Percentiles rank a stretch among this genome's conserved stretches.
Evolutionary conservation across 2,888 invertebrate species (phyloP).

Genomic region (Troglohyphantes excavatus): DNA sequence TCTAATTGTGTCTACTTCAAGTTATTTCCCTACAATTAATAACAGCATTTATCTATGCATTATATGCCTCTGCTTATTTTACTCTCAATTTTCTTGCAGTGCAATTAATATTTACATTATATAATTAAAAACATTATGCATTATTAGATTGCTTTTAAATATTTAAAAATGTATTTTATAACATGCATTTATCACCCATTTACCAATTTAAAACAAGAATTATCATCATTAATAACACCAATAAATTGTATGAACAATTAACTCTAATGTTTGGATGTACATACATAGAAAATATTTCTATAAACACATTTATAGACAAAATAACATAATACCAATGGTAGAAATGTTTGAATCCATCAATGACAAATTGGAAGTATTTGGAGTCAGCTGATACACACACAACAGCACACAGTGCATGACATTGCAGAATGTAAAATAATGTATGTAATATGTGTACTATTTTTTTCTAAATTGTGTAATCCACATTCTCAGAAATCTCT

Average conservation of each 20-base stretch:
- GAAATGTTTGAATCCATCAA: conserved; percentile 29
- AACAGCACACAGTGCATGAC: conserved; percentile 64
- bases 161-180: neutral
- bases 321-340: conserved; percentile 22
- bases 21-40: neutral
- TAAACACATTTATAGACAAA: conserved; percentile 34
- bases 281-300: neutral
- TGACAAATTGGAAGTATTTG: conserved; percentile 63
- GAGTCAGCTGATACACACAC: conserved; percentile 43
- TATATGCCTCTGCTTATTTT: neutral
- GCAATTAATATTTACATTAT: conserved; percentile 2
- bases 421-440: conserved; percentile 50
- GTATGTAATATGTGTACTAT: conserved; percentile 19
- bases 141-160: neutral
- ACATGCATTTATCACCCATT: neutral
- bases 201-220: neutral
- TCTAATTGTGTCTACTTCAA: neutral
- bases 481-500: neutral
- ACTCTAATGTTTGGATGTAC: neutral
- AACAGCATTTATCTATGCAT: neutral
- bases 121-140: neutral
- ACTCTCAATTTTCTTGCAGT: neutral
- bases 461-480: conserved; percentile 31
- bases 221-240: conserved; percentile 22
- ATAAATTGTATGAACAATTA: conserved; percentile 43